phyloP scores from a whole-genome alignment of 2,797 vertebrate genomes.

The Morus bassanus region DNA sequence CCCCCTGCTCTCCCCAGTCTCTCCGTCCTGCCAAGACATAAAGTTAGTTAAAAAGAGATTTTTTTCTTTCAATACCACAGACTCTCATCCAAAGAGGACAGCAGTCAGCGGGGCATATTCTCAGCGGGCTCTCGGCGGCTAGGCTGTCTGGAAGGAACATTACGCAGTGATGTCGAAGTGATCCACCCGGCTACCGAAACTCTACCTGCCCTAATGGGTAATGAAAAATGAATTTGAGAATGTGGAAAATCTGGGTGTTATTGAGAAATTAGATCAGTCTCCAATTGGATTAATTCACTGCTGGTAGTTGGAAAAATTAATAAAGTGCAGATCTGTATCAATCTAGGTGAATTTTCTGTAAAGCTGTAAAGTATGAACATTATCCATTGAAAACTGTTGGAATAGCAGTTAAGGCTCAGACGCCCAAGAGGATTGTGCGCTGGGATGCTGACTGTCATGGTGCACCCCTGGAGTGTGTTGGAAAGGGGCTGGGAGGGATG shows the following conservation, averaged over 20 bases:
- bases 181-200: background rate
- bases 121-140: accelerated
- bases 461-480: background rate
- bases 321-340: background rate
- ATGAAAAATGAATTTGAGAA: background rate
- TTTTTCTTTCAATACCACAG: background rate
- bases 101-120: accelerated
- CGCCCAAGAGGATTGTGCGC: background rate
- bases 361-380: background rate
- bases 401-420: background rate
- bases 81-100: background rate
- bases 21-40: background rate
- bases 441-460: background rate
- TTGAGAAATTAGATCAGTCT: background rate
- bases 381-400: background rate
- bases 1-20: background rate
- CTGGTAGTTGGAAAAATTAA: background rate
- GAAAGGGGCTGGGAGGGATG: background rate
- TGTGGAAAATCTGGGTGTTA: background rate
- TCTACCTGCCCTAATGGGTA: background rate
- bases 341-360: background rate
- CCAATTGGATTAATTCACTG: background rate
- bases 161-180: accelerated
- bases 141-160: background rate
- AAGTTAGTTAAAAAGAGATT: background rate